Base-by-base conservation (phyloP, 2,888 invertebrate genomes). In the Metopia argyrocephala region DNA sequence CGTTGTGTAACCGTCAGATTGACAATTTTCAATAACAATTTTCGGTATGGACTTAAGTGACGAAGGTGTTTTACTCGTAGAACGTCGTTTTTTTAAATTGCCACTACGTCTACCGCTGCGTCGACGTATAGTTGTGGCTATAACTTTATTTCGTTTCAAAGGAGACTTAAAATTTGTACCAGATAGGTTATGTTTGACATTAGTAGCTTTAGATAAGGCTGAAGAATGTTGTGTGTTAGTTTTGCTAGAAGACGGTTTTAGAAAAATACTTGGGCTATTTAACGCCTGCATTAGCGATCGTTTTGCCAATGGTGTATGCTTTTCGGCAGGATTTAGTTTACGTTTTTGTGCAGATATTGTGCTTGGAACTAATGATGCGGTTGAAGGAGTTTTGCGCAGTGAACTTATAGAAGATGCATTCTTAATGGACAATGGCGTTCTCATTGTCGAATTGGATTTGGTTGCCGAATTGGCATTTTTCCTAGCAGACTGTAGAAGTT, bases 401-500 rank as follows among this genome's bases (percentile, higher is more conserved):
- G 86, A 85, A 28, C 86, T 83, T 2, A 80, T 15, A 2, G 76
- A 66, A 2, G 78, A 65, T 0, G 69, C 66, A 59, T 87, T 89
- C 57, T 83, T 85, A 1, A 84, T 48, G 0, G 88, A 86, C 68
- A 89, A 83, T 0, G 89, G 89, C 1, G 88, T 89, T 2, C 86
- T 85, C 9, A 70, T 52, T 5, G 64, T 57, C 0, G 74, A 62
- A 23, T 79, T 78, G 5, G 75, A 56, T 50, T 80, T 78, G 2
- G 73, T 62, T 0, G 71, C 64, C 21, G 54, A 31, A 18, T 28
- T 62, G 0, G 83, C 84, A 50, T 88, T 86, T 76, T 90, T 90
- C 3, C 90, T 87, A 3, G 92, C 92, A 86, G 94, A 93, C 82
- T 86, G 88, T 2, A 86, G 56, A 25, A 86, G 84, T 68, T 89